Evolutionary conservation across 2,113 vertebrate genomes (phyloP), one percentile per base, ranked within the genome.

Genomic region (Microtus ochrogaster): DNA sequence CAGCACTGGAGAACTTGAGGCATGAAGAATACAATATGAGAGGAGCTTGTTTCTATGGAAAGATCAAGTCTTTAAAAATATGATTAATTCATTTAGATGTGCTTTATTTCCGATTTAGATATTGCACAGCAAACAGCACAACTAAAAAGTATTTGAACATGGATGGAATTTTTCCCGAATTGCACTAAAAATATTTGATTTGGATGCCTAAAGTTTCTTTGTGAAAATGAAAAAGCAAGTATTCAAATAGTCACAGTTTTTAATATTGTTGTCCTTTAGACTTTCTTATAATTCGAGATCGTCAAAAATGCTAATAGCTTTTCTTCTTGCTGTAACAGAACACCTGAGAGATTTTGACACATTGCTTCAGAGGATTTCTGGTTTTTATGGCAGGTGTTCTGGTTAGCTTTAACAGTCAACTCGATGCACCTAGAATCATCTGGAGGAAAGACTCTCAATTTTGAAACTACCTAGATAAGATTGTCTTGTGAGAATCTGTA

Each of bases 71-170:
- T 41, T 90, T 49, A 41, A 73, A 94, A 92, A 49, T 70, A 55
- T n/a, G 16, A 73, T 82, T 41, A 63, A 61, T 83, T 95, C 36
- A 92, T 44, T 96, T 85, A 85, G 49, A 68, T 93, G 3, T 72
- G 19, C 33, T 81, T 96, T 49, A 22, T 30, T 6, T 65, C 24
- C 4, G 79, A 11, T 19, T 89, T 28, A 30, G 26, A 58, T 19
- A 66, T 65, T 81, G 28, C 33, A 41, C 52, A 89, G 33, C 8
- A 88, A n/a, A 83, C 4, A 36, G 17, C 5, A 22, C 68, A 49
- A 92, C 19, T 84, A 49, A 90, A 63, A 68, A 68, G 22, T 91
- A 24, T 49, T 74, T 90, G 91, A 83, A 74, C 63, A 84, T 47
- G 36, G n/a, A 86, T 24, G 49, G 55, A 22, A 44, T 89, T 82